These are phyloP conservation scores for Brachyalestes nurse DNA, from an alignment of 2,797 vertebrate species.

Conservation along the genomic window DNA sequence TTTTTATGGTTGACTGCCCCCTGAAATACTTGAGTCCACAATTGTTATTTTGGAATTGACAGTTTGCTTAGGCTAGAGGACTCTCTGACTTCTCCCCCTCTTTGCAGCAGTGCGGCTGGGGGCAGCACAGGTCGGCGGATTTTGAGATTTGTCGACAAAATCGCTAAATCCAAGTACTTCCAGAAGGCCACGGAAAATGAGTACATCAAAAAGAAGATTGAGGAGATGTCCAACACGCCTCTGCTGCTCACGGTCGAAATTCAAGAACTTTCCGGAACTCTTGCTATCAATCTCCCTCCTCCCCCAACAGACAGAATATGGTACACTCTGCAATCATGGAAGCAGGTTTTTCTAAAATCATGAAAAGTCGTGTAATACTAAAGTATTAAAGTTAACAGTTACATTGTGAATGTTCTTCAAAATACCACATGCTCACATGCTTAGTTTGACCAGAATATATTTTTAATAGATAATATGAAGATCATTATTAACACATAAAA, in stretches of 20 bases:
- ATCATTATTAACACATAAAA: not conserved
- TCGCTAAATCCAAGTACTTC: constrained; percentile 90
- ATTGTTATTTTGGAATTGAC: not conserved
- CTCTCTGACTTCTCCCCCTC: constrained; percentile 50
- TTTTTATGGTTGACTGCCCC: no score
- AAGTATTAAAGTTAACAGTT: not conserved
- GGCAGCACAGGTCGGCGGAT: constrained; percentile 85
- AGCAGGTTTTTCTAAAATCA: not conserved
- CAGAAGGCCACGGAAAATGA: constrained; percentile 90
- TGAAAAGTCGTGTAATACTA: not conserved
- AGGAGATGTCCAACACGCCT: constrained; percentile 90
- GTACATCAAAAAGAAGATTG: constrained; percentile 92
- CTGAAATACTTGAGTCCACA: no score
- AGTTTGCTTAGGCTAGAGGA: constrained; percentile 24
- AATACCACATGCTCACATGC: not conserved
- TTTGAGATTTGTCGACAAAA: constrained; percentile 90
- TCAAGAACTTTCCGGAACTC: constrained; percentile 83
- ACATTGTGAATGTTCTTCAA: not conserved
- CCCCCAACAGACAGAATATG: constrained; percentile 90
- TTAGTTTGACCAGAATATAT: no score
- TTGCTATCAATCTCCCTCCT: constrained; percentile 86
- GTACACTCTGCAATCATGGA: constrained; percentile 65
- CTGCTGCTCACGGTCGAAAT: constrained; percentile 89
- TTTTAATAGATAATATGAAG: not conserved
- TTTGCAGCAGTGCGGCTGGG: constrained; percentile 64